Evolutionary conservation across 2,888 invertebrate genomes (phyloP), one percentile per base, ranked within the genome.

Genomic region (Calliphora vomitoria): DNA sequence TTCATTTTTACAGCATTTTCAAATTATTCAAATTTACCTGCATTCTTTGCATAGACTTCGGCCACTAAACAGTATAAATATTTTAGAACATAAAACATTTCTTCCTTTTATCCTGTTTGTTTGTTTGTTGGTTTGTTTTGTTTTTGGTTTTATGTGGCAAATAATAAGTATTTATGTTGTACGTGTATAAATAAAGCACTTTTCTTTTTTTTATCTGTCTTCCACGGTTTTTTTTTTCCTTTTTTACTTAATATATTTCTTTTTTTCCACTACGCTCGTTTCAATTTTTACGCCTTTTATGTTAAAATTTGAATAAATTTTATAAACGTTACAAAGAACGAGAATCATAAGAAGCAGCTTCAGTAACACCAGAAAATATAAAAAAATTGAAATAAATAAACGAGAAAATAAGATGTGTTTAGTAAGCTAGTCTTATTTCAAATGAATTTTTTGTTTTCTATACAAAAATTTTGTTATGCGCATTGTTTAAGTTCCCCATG

Each of bases 71-170:
- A 60, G 83, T 91, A 92, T 35, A 92, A 10, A 84, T 91, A 90
- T 74, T 90, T 90, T 8, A 91, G 41, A 44, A 93, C 81, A 72
- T 91, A 90, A 41, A 91, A 89, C 90, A 91, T 90, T 60, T 78
- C 60, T 41, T 38, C 4, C 20, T 66, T n/a, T 3, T 47, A 47
- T 44, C 35, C 38, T 4, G 8, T 58, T 11, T 31, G 4, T 13
- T 25, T 25, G 15, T 58, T 50, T 4, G 35, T 35, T 35, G 0
- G 35, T 69, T 44, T 47, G 13, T 25, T 75, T 62, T 15, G n/a
- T 31, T 50, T 18, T 50, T 20, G 6, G 11, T 47, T 78, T 60
- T 64, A 72, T 74, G 58, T 50, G 64, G 50, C 35, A 55, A 50
- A 69, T 47, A 71, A n/a, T 68, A 66, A 18, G 75, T 31, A 47